Evolutionary conservation across 1,140 invertebrate species (phyloP).

Genomic region (Bombus confusus): DNA sequence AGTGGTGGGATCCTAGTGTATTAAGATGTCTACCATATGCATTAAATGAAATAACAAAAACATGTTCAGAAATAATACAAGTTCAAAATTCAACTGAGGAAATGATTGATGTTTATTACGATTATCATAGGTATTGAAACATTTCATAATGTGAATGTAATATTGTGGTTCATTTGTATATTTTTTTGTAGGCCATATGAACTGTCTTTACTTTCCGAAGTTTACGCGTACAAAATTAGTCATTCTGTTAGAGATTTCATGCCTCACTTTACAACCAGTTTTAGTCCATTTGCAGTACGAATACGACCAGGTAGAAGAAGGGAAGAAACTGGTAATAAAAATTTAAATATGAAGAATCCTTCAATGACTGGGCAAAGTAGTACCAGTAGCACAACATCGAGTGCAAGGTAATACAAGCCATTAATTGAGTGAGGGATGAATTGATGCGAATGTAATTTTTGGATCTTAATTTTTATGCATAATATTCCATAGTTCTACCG

Average conservation of each 20-base stretch:
- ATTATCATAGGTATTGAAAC: conserved; percentile 88
- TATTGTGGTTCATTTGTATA: conserved; percentile 50
- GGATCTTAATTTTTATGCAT: neutral
- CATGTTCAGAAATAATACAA: conserved; percentile 87
- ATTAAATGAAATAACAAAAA: conserved; percentile 87
- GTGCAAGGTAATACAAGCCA: conserved; percentile 82
- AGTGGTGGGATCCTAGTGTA: conserved; percentile 92
- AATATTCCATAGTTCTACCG: conserved; percentile 81
- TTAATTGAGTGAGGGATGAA: neutral
- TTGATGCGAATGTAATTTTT: neutral
- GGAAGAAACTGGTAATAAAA: conserved; percentile 86
- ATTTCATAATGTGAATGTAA: neutral
- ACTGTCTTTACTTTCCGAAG: conserved; percentile 87
- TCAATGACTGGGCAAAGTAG: conserved; percentile 89
- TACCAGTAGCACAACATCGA: conserved; percentile 87
- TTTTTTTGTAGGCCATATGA: conserved; percentile 88
- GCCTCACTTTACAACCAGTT: conserved; percentile 92
- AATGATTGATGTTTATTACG: conserved; percentile 91
- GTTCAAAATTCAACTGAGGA: conserved; percentile 87
- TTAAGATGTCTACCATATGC: conserved; percentile 88
- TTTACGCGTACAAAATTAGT: conserved; percentile 88
- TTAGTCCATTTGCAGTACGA: conserved; percentile 91
- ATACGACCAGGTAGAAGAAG: conserved; percentile 87
- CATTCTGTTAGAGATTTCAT: conserved; percentile 93
- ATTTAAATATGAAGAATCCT: conserved; percentile 86